Evolutionary conservation across 1,140 invertebrate genomes (phyloP).

Genomic region (Scaptodrosophila lebanonensis): DNA sequence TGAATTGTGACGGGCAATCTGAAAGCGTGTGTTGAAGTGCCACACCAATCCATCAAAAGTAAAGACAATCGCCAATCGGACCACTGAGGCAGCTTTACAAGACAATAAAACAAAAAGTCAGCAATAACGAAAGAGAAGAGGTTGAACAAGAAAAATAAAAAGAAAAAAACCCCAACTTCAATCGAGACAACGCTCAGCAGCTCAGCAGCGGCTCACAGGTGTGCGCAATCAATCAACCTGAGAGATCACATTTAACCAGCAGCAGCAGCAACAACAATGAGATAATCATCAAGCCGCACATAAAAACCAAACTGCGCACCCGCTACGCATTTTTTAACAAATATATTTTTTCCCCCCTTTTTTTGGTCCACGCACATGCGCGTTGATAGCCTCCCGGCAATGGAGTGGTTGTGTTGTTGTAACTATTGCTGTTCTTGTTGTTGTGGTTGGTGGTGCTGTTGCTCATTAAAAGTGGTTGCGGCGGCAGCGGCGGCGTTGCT

Average conservation of each 20-base stretch:
- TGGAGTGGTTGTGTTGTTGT: too few species aligned
- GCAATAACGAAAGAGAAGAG: constrained; percentile 2
- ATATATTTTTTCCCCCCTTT: too few species aligned
- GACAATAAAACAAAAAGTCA: constrained; percentile 31
- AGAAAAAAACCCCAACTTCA: constrained; percentile 14
- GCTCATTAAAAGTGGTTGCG: constrained; percentile 45
- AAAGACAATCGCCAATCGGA: constrained; percentile 23
- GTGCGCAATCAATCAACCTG: constrained; percentile 73
- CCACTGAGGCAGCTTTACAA: not conserved
- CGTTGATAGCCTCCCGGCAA: constrained; percentile 47
- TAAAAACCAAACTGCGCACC: too few species aligned
- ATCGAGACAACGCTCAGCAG: constrained; percentile 27
- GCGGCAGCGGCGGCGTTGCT: too few species aligned
- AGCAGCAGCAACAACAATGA: not conserved
- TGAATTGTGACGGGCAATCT: too few species aligned
- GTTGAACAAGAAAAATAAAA: constrained; percentile 10
- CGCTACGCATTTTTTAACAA: constrained; percentile 25
- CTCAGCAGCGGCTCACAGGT: constrained; percentile 51
- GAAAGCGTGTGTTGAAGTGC: too few species aligned
- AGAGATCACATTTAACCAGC: constrained; percentile 69
- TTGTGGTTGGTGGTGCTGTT: constrained; percentile 1
- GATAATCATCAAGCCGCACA: too few species aligned
- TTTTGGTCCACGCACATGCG: constrained; percentile 53
- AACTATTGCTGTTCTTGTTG: constrained; percentile 14
- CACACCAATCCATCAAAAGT: constrained; percentile 55